These are phyloP conservation scores for Lanius collurio DNA, from an alignment of 2,113 vertebrate species.

Conservation along the genomic window DNA sequence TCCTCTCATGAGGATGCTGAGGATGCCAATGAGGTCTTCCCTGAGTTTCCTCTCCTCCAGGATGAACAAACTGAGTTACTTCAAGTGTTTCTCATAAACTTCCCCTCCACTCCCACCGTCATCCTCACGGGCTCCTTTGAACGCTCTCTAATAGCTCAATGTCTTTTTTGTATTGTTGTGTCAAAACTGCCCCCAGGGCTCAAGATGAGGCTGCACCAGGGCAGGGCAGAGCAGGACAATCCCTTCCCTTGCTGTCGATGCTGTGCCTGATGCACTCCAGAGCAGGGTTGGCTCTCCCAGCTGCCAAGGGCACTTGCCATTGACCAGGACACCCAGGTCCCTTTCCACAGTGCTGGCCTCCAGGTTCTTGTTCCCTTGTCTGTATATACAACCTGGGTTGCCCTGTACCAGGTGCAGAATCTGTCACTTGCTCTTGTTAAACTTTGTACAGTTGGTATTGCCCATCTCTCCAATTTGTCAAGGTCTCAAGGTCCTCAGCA, in stretches of 20 bases:
- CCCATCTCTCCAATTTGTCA: not conserved
- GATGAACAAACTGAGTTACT: not conserved
- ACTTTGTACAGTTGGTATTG: not conserved
- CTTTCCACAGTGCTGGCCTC: not conserved
- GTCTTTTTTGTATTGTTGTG: not conserved
- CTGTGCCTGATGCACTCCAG: not conserved
- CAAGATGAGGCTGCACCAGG: not conserved
- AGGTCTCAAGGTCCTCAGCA: not conserved
- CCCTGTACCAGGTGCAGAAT: not conserved
- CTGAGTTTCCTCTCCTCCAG: not conserved
- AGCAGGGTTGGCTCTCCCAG: accelerated
- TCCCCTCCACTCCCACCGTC: not conserved
- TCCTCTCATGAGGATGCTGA: not conserved
- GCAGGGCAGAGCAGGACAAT: not conserved
- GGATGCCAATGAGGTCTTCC: not conserved
- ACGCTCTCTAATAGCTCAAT: not conserved
- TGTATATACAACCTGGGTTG: not conserved
- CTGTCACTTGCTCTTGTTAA: not conserved
- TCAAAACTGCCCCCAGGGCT: not conserved
- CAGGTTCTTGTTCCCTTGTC: not conserved
- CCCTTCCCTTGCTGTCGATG: not conserved
- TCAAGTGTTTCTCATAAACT: not conserved
- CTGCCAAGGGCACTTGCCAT: not conserved
- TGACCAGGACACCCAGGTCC: accelerated
- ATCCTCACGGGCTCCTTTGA: not conserved